Percentiles rank a stretch among this genome's conserved stretches.
phyloP scores from a whole-genome alignment of 2,797 vertebrate genomes.

The Platyrinchus mystaceus region DNA sequence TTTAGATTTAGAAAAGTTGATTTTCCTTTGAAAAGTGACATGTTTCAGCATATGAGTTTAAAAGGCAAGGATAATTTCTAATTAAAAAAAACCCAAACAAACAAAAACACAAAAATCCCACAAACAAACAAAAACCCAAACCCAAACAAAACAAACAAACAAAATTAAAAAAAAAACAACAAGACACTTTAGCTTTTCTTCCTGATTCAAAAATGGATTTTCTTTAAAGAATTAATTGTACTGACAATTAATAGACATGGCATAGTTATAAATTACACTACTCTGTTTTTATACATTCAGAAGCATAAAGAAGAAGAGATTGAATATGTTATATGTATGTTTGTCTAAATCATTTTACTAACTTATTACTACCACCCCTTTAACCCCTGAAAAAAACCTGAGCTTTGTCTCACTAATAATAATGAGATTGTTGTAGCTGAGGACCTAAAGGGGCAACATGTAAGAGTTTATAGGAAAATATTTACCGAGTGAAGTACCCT shows the following conservation, averaged over 20 bases:
- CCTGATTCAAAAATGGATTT: not conserved
- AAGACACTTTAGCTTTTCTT: not conserved
- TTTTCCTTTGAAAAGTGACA: not conserved
- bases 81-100: not conserved
- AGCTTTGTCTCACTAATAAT: not conserved
- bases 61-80: not conserved
- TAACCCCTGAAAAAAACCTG: not conserved
- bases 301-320: not conserved
- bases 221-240: not conserved
- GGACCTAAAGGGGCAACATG: not conserved
- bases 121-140: too few relatives aligned
- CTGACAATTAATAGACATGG: not conserved
- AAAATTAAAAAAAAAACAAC: not conserved
- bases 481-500: not conserved
- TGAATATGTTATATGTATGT: not conserved
- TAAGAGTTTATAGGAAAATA: not conserved
- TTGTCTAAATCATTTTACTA: not conserved
- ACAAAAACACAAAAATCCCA: too few relatives aligned
- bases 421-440: not conserved
- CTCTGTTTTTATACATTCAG: not conserved
- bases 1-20: not conserved
- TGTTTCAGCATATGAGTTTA: not conserved
- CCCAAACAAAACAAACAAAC: not conserved
- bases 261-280: not conserved
- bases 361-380: not conserved